Conservation (phyloP, 2,888 invertebrate species). For the Melitaea athalia region DNA sequence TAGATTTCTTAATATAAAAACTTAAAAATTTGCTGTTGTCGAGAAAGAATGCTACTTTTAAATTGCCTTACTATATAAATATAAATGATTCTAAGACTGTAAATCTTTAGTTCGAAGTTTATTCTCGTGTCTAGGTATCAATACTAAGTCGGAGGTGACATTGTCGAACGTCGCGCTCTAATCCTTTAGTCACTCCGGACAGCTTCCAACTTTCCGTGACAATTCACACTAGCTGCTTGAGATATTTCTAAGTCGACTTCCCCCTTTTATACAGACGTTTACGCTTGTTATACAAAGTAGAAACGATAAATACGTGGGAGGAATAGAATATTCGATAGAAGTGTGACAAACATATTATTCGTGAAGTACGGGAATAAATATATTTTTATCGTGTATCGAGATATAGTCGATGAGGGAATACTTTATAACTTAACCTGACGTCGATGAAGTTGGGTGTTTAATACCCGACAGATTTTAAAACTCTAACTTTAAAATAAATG, state of each 20-base stretch:
- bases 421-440: neutral
- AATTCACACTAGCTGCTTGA: constrained; percentile 37
- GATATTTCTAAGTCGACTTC: constrained; percentile 38
- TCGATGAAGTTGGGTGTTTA: too few species aligned
- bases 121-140: constrained; percentile 45
- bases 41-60: neutral
- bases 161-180: constrained; percentile 60
- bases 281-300: constrained; percentile 58
- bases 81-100: constrained; percentile 24
- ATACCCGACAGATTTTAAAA: too few species aligned
- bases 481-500: too few species aligned
- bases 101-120: constrained; percentile 36
- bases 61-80: neutral
- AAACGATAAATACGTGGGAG: constrained; percentile 55
- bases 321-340: constrained; percentile 45
- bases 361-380: constrained; percentile 29
- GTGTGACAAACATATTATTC: constrained; percentile 37
- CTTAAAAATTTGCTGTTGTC: too few species aligned
- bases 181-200: constrained; percentile 57
- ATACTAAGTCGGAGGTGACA: constrained; percentile 61
- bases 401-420: neutral
- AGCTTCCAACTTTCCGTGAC: constrained; percentile 54
- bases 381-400: constrained; percentile 16
- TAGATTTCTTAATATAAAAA: too few species aligned
- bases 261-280: constrained; percentile 45